Base-by-base conservation (phyloP, 2,797 vertebrate species). In the Spinibarbus caldwelli region DNA sequence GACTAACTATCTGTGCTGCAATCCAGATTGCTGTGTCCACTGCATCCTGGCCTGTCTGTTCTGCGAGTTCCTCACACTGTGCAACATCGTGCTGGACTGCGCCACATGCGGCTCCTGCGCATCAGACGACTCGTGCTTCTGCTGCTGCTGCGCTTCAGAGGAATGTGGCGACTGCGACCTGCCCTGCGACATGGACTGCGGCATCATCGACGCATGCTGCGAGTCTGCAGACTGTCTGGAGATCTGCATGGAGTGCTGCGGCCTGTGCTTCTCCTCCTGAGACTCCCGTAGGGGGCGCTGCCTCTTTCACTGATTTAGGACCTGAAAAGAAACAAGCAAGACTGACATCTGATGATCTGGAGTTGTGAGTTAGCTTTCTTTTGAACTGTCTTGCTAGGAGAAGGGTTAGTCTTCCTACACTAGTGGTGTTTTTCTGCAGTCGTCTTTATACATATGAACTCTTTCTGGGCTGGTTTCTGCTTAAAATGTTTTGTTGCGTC, bases 211-310 rank as follows among this genome's bases (percentile, higher is more conserved):
- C 54, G 98, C 98, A 88, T 99, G 98, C 96, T 99, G 98, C 75
- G 98, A 99, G 95, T 99, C 98, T 0, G 97, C 97, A 1, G 98
- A 99, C 96, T 99, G 98, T 94, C 95, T 99, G 89, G 98, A 99
- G 95, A 99, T 99, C 94, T 99, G 98, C 92, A 99, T 99, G 98
- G 98, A 99, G 94, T 99, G 98, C 94, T 99, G 98, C 9, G 98
- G 98, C 82, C 97, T 99, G 85, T 99, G 98, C 93, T 99, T 99
- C 94, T 99, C 97, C 90, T 99, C 98, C 90, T 99, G 96, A 98
- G 86, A 26, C 45, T 45, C 75, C 57, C n/a, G 52, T 21, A 73
- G 49, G 75, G 75, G 81, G 88, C 66, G 41, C 23, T 67, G 88
- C 23, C 67, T 59, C 82, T 73, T 78, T 88, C 31, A 12, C 31